Conservation (phyloP, 2,888 invertebrate species). For the Nomada ruficornis region DNA sequence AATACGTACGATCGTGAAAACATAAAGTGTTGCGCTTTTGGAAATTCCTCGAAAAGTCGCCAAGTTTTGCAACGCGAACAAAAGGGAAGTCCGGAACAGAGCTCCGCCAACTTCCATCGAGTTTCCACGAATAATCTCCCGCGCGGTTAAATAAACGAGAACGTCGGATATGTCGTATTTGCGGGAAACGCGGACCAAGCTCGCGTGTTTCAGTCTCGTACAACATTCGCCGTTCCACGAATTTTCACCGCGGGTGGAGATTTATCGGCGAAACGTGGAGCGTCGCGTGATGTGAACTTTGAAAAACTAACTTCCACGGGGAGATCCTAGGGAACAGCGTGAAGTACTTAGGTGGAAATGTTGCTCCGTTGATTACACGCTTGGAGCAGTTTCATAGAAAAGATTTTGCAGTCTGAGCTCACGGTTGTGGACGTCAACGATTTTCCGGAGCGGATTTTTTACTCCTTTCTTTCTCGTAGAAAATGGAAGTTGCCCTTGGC, state of each 20-base stretch:
- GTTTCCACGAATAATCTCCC: conserved; percentile 45
- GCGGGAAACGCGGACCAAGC: conserved; percentile 5
- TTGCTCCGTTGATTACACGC: neutral
- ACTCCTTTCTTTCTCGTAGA: no score
- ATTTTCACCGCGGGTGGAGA: conserved; percentile 8
- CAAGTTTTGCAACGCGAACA: neutral
- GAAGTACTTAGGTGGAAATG: neutral
- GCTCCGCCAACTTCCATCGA: conserved; percentile 7
- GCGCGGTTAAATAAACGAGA: conserved; percentile 42
- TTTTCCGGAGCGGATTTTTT: no score
- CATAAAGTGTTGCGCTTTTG: neutral
- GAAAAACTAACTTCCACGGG: conserved; percentile 6
- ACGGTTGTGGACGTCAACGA: no score
- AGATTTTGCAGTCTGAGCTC: no score
- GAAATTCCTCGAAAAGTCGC: neutral
- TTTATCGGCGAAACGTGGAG: neutral
- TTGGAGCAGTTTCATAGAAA: no score
- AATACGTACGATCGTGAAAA: neutral
- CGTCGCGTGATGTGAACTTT: neutral
- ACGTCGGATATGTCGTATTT: conserved; percentile 41
- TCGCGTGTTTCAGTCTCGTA: neutral
- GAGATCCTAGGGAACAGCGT: neutral
- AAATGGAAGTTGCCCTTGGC: no score
- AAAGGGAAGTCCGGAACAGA: neutral
- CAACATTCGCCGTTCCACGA: neutral